Base-by-base conservation (phyloP, 92 coral and sea anemone species). In the Umimayanthus kanabou region DNA sequence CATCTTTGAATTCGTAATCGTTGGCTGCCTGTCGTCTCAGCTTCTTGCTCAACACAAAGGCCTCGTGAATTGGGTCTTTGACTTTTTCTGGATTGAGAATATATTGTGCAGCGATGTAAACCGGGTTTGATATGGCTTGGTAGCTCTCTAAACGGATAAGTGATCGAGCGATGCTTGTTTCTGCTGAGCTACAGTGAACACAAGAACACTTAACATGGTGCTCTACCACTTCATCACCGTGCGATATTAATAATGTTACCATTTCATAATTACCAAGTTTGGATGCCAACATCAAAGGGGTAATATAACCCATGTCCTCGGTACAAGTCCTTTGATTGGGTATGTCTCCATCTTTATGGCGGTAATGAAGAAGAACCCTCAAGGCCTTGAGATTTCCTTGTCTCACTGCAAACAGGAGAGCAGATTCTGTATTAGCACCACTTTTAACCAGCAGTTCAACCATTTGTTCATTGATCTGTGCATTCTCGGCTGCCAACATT, bases 21-120 rank as follows among this genome's bases (percentile, higher is more conserved):
- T 47, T 30, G 16, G 79, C 88, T 16, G 76, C 82, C 26, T 50
- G 30, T 69, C 39, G 66, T 37, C 42, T 29, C 39, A 82, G 87
- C 29, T 88, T 87, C 75, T 74, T 88, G 77, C 66, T 82, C 55
- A 88, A 81, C 23, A 72, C 82, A 73, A 79, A 88, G 3, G 91
- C 81, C 8, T 65, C 47, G 25, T 76, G 70, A 39, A 88, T 45
- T 15, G 88, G 88, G 22, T 75, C 91, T 0, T 79, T 74, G 45
- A 47, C 88, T 22, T 39, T 82, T 22, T 53, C 65, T 57, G 23
- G 65, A 26, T 40, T 81, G 15, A 81, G 20, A 14, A 81, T 65
- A 40, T 65, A 81, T 57, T 64, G 85, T 66, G 85, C 75, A 25
- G 33, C 40, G 85, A 65, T 81, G 10, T 81, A 81, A 37, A 64